A percentile compares a stretch with the other conserved stretches of the same genome.
phyloP scores from a whole-genome alignment of 2,113 vertebrate species.

The Tretioscincus oriximinensis region DNA sequence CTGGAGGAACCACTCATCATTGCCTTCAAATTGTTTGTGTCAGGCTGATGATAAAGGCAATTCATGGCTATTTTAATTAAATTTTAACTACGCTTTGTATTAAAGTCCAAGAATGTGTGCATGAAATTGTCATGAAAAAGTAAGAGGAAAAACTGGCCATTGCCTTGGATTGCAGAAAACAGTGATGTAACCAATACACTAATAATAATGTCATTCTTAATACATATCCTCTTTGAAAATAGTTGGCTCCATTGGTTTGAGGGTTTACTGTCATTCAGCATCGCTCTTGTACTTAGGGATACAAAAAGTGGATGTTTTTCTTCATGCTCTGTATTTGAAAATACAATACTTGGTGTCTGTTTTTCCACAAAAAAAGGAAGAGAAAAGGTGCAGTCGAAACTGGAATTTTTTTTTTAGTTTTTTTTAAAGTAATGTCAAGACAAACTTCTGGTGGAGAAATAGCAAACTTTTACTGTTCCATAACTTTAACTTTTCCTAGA shows the following conservation, averaged over 20 bases:
- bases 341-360: too few relatives aligned
- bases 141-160: background rate
- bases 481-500: background rate
- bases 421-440: background rate
- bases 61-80: background rate
- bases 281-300: too few relatives aligned
- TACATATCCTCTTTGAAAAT: too few relatives aligned
- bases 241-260: too few relatives aligned
- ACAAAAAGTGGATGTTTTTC: too few relatives aligned
- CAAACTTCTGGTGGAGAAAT: background rate
- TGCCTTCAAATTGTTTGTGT: background rate
- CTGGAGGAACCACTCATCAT: background rate
- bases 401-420: too few relatives aligned
- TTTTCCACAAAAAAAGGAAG: too few relatives aligned
- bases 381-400: too few relatives aligned
- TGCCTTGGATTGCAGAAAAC: background rate
- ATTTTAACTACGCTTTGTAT: background rate
- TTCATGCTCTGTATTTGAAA: too few relatives aligned
- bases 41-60: background rate
- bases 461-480: background rate
- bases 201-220: background rate
- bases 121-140: background rate
- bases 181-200: too few relatives aligned
- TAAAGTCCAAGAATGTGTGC: background rate
- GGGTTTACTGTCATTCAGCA: too few relatives aligned